Base-by-base conservation (phyloP, 2,888 invertebrate species). In the Cylloceria caligata region DNA sequence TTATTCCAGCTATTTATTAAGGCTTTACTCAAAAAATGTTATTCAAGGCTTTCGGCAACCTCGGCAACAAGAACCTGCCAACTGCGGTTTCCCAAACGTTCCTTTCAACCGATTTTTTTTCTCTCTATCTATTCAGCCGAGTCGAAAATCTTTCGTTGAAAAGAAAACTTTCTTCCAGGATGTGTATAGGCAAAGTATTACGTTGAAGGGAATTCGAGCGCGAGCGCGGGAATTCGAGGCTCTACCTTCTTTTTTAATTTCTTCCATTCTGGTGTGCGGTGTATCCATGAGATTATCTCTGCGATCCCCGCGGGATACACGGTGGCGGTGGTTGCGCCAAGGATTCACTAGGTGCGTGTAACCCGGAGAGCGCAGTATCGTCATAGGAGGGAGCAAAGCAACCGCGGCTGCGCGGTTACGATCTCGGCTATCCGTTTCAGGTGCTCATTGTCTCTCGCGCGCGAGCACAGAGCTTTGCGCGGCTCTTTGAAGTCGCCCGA, bases 381-480 rank as follows among this genome's bases (percentile, higher is more conserved):
- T 55, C 42, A 73, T 55, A 83, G 74, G 76, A 72, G 73, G 80
- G 76, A 71, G 73, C 5, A 83, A 81, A 82, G 78, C 80, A 80
- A 83, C 78, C 78, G 80, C 81, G 81, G 30, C 49, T 73, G 67
- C 84, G 85, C 85, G 80, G 80, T 85, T 80, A 79, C 79, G 71
- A 64, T 24, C 69, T 85, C 81, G 77, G 78, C 88, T 90, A 90
- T 90, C 88, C 89, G 88, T 90, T 90, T 90, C 89, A 90, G 83
- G 85, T 81, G 83, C 81, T 84, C 88, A 90, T 90, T 90, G 90
- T 90, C 89, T 90, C 88, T 86, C 69, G 65, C 74, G 64, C 76
- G 77, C 82, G 47, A 3, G 55, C 24, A 42, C 83, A 9, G 52
- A 86, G 73, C 47, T 87, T 85, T 84, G 86, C 76, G 77, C 79